Percentiles rank a stretch among this genome's conserved stretches.
phyloP scores from a whole-genome alignment of 2,113 vertebrate species.

The Macrotis lagotis region DNA sequence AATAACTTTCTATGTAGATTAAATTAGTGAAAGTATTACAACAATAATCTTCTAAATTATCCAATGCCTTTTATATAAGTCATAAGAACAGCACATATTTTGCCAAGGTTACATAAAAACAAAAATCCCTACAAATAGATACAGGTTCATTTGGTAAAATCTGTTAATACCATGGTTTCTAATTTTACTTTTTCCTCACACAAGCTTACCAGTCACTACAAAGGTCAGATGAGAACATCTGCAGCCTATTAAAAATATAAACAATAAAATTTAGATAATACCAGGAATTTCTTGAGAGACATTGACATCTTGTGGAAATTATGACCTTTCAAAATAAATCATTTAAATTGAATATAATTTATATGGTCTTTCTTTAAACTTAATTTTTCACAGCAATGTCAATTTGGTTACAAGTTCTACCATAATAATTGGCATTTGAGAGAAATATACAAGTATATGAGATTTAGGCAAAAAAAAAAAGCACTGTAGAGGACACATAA shows the following conservation, averaged over 20 bases:
- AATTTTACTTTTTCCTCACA: neutral
- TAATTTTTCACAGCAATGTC: neutral
- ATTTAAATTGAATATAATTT: neutral
- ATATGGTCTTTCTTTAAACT: neutral
- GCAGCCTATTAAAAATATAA: neutral
- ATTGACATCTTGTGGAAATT: constrained; percentile 12
- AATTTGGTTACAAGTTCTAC: neutral
- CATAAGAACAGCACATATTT: neutral
- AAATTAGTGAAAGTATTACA: neutral
- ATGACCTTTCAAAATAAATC: neutral
- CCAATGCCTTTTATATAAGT: neutral
- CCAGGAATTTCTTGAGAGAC: neutral
- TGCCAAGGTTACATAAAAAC: neutral
- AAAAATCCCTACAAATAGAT: neutral
- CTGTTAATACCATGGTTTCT: neutral
- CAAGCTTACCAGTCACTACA: neutral
- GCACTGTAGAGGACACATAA: constrained; percentile 30
- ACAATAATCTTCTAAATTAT: neutral
- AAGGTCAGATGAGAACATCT: constrained; percentile 15
- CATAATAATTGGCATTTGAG: neutral
- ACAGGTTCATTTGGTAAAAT: neutral
- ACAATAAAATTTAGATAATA: neutral
- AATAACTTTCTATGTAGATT: neutral
- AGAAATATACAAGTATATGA: neutral
- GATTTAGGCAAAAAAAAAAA: neutral